A percentile compares a stretch with the other conserved stretches of the same genome.
Conservation (phyloP, 2,113 vertebrate genomes). For the Pterocles gutturalis region DNA sequence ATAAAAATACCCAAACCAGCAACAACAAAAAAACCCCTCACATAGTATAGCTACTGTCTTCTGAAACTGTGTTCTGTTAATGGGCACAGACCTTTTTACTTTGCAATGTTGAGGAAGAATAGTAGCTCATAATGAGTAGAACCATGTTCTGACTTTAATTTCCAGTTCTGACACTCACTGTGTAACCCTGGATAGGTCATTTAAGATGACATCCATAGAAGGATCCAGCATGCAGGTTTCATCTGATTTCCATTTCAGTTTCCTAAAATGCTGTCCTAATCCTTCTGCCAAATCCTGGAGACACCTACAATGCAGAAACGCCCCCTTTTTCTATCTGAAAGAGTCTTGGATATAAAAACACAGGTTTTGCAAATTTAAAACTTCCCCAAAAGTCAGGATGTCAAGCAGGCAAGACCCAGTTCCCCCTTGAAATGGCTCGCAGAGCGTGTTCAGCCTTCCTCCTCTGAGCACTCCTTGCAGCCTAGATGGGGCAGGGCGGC, state of each 20-base stretch:
- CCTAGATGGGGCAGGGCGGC: not conserved
- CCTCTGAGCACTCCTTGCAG: rapidly evolving
- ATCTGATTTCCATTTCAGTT: not conserved
- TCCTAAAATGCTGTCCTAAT: not conserved
- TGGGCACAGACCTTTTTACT: not conserved
- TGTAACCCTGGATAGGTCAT: not conserved
- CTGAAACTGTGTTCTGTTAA: not conserved
- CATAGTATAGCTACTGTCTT: not conserved
- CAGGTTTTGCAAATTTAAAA: not conserved
- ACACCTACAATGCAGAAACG: not conserved
- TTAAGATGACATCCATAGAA: not conserved
- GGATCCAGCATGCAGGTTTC: not conserved
- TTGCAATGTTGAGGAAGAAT: not conserved
- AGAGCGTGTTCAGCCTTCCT: not conserved
- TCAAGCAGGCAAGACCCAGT: not conserved
- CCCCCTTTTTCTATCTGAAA: not conserved
- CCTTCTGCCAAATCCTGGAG: not conserved
- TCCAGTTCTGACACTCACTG: not conserved
- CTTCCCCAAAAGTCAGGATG: not conserved
- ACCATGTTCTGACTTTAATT: not conserved
- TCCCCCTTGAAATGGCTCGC: rapidly evolving
- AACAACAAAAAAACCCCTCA: not conserved
- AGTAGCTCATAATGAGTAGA: not conserved
- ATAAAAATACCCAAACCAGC: not conserved
- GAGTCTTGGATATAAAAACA: not conserved